Percentiles rank a stretch among this genome's conserved stretches.
phyloP scores from a whole-genome alignment of 2,888 invertebrate genomes.

The Drosophila demipolita region DNA sequence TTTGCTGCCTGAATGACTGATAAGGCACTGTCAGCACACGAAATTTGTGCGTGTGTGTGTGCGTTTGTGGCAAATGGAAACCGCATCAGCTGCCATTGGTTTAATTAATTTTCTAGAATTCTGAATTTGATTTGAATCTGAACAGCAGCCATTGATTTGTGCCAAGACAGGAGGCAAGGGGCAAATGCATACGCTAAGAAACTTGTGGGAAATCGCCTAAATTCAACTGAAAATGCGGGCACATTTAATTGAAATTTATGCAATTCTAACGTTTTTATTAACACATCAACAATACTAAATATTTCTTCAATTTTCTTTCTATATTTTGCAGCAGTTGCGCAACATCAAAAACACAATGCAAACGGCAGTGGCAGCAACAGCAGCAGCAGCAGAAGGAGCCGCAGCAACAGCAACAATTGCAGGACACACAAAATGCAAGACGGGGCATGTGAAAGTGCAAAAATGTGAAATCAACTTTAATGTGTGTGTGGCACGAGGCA shows the following conservation, averaged over 20 bases:
- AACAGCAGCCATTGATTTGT: conserved; percentile 40
- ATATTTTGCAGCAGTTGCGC: conserved; percentile 8
- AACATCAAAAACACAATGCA: conserved; percentile 19
- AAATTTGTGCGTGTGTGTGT: conserved; percentile 30
- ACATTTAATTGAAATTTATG: conserved; percentile 53
- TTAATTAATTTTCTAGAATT: conserved; percentile 78
- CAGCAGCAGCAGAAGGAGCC: background rate
- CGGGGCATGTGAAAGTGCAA: conserved; percentile 34
- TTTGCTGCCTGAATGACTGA: conserved; percentile 50
- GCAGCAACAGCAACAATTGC: conserved; percentile 4
- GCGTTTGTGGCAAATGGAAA: conserved; percentile 37
- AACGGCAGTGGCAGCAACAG: conserved; percentile 6
- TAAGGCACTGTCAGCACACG: conserved; percentile 47
- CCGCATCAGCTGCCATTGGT: conserved; percentile 61
- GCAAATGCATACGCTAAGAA: background rate
- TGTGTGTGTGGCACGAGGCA: conserved; percentile 57
- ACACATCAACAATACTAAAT: conserved; percentile 2
- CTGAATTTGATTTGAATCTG: conserved; percentile 71
- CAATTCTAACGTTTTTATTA: conserved; percentile 32
- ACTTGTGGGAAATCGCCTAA: conserved; percentile 40
- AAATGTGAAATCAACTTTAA: conserved; percentile 72
- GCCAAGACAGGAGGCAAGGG: background rate
- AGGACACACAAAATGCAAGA: conserved; percentile 28
- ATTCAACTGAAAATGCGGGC: conserved; percentile 45
- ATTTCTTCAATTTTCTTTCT: conserved; percentile 3